Conservation (phyloP, 1,140 invertebrate species). For the Magallana angulata region DNA sequence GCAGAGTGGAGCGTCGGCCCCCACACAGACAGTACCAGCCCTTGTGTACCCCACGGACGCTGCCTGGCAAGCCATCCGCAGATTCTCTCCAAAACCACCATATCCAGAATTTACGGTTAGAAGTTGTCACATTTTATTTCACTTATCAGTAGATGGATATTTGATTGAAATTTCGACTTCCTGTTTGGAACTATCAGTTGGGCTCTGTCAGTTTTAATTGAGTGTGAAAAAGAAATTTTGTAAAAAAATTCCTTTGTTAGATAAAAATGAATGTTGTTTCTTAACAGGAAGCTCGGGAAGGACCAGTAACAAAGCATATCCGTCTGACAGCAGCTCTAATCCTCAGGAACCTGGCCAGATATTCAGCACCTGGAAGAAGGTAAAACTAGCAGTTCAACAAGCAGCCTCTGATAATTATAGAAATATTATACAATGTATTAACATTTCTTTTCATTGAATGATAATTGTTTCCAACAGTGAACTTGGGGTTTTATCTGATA, state of each 20-base stretch:
- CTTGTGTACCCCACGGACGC: slow-evolving; percentile 76
- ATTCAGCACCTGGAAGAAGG: slow-evolving; percentile 84
- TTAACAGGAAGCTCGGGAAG: slow-evolving; percentile 96
- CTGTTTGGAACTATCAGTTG: too few relatives aligned
- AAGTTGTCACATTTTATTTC: neutral
- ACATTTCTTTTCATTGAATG: too few relatives aligned
- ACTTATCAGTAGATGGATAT: neutral
- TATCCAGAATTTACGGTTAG: slow-evolving; percentile 75
- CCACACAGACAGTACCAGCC: slow-evolving; percentile 52
- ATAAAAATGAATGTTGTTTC: too few relatives aligned
- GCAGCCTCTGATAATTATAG: too few relatives aligned
- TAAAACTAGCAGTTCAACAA: slow-evolving; percentile 79
- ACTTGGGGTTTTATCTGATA: too few relatives aligned
- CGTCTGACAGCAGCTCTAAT: slow-evolving; percentile 96
- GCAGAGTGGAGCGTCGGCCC: slow-evolving; percentile 53
- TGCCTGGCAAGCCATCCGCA: slow-evolving; percentile 77
- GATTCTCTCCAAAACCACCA: slow-evolving; percentile 73
- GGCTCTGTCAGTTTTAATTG: too few relatives aligned
- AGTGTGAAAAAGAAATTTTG: too few relatives aligned
- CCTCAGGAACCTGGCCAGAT: slow-evolving; percentile 95
- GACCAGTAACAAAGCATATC: slow-evolving; percentile 99
- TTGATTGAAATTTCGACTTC: too few relatives aligned
- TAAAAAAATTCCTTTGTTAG: too few relatives aligned
- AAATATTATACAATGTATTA: too few relatives aligned
- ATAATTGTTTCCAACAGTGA: too few relatives aligned